phyloP scores from a whole-genome alignment of 2,797 vertebrate species.

The Brachyalestes nurse region DNA sequence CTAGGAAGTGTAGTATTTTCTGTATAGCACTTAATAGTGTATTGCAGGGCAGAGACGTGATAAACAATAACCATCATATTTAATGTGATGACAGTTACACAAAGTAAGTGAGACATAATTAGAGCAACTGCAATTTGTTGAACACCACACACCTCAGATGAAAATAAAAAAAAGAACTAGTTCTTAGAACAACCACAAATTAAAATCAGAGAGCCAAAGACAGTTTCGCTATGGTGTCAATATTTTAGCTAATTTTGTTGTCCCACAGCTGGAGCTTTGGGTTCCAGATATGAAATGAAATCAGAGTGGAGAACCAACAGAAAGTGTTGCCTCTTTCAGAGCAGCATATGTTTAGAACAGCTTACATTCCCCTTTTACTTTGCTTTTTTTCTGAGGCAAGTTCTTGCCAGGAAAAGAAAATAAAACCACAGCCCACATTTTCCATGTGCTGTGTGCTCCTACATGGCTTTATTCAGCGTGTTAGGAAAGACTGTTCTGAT shows the following conservation, averaged over 20 bases:
- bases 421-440: constrained; percentile 49
- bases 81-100: neutral
- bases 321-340: constrained; percentile 27
- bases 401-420: constrained; percentile 61
- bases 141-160: neutral
- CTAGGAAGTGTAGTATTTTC: neutral
- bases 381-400: neutral
- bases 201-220: no score
- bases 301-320: constrained; percentile 18
- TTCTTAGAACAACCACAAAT: no score
- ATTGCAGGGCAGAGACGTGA: neutral
- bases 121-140: neutral
- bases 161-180: no score
- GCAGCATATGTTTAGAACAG: constrained; percentile 65
- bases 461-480: constrained; percentile 28
- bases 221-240: no score
- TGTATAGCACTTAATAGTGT: neutral
- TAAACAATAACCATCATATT: neutral
- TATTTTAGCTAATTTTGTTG: no score
- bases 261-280: neutral
- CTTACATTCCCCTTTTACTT: constrained; percentile 64
- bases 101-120: neutral
- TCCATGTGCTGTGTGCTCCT: constrained; percentile 38
- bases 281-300: constrained; percentile 2
- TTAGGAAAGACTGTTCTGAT: constrained; percentile 1